Evolutionary conservation across 1,140 invertebrate genomes (phyloP).

Genomic region (Ptiloglossa arizonensis): DNA sequence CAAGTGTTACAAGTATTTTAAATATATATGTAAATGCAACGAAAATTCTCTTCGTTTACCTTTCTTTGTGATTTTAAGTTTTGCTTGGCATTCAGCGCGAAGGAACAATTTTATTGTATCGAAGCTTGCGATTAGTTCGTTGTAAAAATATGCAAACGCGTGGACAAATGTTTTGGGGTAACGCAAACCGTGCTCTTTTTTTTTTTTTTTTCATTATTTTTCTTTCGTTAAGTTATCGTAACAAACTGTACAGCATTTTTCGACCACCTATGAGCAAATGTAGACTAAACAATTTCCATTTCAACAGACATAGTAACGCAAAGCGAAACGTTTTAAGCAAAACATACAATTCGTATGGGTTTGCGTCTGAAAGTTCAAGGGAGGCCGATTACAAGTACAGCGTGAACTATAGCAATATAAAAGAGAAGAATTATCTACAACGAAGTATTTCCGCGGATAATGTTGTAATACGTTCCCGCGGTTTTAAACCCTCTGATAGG

Average conservation of each 20-base stretch:
- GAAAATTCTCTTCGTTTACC: too few relatives aligned
- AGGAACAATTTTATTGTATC: too few relatives aligned
- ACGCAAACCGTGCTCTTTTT: background rate
- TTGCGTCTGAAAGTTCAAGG: conserved; percentile 54
- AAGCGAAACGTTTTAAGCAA: conserved; percentile 70
- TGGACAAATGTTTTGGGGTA: background rate
- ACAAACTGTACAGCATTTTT: background rate
- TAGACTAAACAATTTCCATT: conserved; percentile 34
- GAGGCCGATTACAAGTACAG: conserved; percentile 69
- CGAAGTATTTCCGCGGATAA: conserved; percentile 78
- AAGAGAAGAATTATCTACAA: conserved; percentile 70
- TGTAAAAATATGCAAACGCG: too few relatives aligned
- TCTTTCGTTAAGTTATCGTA: background rate
- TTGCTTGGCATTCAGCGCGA: too few relatives aligned
- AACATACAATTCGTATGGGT: conserved; percentile 55
- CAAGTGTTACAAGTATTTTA: background rate
- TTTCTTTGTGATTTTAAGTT: too few relatives aligned
- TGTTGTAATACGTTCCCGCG: conserved; percentile 84
- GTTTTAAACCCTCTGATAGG: conserved; percentile 92
- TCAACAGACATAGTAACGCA: conserved; percentile 46
- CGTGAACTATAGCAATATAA: conserved; percentile 61
- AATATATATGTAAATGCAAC: background rate
- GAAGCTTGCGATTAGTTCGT: too few relatives aligned
- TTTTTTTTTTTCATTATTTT: background rate
- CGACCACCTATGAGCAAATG: background rate